phyloP scores from a whole-genome alignment of 1,140 invertebrate genomes.

The Diplogasteroides magnus region DNA sequence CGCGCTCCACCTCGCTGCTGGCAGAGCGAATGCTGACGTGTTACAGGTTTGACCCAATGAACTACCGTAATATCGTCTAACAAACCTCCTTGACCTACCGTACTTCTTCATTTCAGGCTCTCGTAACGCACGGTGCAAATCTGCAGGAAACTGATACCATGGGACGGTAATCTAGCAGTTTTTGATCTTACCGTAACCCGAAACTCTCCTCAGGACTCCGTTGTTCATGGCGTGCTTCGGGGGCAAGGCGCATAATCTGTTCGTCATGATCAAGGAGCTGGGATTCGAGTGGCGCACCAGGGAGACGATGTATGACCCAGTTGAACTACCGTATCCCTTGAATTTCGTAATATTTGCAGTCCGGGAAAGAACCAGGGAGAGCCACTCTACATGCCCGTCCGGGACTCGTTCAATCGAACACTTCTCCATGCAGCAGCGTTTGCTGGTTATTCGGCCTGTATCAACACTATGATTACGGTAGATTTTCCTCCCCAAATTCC shows the following conservation, averaged over 20 bases:
- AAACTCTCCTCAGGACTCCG: slow-evolving; percentile 19
- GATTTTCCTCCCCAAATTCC: too few species aligned
- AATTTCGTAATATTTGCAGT: too few species aligned
- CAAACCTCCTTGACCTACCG: too few species aligned
- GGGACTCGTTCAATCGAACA: slow-evolving; percentile 16
- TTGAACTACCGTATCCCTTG: too few species aligned
- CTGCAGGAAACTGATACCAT: slow-evolving; percentile 19
- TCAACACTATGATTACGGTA: slow-evolving; percentile 3
- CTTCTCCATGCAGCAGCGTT: slow-evolving; percentile 24
- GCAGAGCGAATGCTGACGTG: slow-evolving; percentile 20
- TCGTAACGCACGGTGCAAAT: slow-evolving; percentile 14
- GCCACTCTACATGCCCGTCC: background rate
- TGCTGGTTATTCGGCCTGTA: slow-evolving; percentile 18
- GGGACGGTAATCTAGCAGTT: slow-evolving; percentile 8
- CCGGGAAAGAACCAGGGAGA: background rate
- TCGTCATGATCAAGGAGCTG: slow-evolving; percentile 28
- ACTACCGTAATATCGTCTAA: too few species aligned
- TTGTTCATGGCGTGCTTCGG: slow-evolving; percentile 25
- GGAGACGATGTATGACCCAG: too few species aligned
- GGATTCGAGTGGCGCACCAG: slow-evolving; percentile 20
- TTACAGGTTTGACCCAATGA: too few species aligned
- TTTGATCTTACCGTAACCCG: too few species aligned
- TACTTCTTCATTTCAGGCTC: slow-evolving; percentile 3
- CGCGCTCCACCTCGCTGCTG: slow-evolving; percentile 22
- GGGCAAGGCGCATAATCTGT: slow-evolving; percentile 19